phyloP scores from a whole-genome alignment of 2,888 invertebrate genomes.

The Chrysolina americana region DNA sequence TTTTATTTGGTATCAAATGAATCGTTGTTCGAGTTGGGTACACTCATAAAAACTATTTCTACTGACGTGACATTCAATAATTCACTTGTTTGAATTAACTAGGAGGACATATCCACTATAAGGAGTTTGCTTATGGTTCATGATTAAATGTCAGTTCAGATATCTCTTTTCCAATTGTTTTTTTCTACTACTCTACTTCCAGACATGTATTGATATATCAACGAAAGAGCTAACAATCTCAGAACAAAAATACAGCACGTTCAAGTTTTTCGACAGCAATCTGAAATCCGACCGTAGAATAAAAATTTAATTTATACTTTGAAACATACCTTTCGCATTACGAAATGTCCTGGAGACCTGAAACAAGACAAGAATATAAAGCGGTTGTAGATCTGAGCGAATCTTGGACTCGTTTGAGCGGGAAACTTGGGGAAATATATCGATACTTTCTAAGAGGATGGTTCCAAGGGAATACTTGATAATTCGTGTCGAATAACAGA shows the following conservation, averaged over 20 bases:
- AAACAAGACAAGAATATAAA: conserved; percentile 51
- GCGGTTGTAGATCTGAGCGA: conserved; percentile 30
- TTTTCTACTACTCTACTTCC: background rate
- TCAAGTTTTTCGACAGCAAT: conserved; percentile 23
- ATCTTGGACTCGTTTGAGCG: conserved; percentile 9
- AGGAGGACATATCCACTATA: too few relatives aligned
- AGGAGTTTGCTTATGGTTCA: too few relatives aligned
- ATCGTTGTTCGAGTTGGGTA: too few relatives aligned
- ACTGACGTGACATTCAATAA: too few relatives aligned
- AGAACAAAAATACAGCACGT: conserved; percentile 3
- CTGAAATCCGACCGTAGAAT: conserved; percentile 28
- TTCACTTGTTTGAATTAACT: too few relatives aligned
- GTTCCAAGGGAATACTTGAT: conserved; percentile 6
- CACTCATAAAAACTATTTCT: too few relatives aligned
- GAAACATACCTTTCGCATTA: conserved; percentile 54
- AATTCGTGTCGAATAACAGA: background rate
- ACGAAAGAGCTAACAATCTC: background rate
- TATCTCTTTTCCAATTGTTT: too few relatives aligned
- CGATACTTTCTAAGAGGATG: conserved; percentile 16
- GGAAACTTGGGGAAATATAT: conserved; percentile 21
- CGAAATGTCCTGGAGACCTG: conserved; percentile 44
- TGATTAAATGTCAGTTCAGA: too few relatives aligned
- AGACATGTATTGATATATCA: background rate
- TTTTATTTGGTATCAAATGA: too few relatives aligned
- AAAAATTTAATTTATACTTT: conserved; percentile 45